Base-by-base conservation (phyloP, 1,140 invertebrate species). In the Drosophila persimilis region DNA sequence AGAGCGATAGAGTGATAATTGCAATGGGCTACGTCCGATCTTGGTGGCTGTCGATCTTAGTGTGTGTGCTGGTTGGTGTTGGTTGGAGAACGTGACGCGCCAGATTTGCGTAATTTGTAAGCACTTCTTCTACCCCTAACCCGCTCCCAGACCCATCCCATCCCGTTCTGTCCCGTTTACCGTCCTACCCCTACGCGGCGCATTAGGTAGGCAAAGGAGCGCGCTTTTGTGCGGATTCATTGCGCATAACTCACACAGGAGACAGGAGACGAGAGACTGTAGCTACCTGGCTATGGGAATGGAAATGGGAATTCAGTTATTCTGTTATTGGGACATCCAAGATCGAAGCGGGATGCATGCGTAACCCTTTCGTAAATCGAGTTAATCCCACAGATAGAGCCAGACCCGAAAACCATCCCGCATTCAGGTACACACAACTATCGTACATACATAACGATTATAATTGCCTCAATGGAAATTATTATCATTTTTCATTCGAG, bases 401-500 rank as follows among this genome's bases (percentile, higher is more conserved):
- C 45, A 5, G 76, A 77, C 60, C 54, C 50, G 31, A 43, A 45
- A 77, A 77, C 11, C 13, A 51, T 47, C 39, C 39, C 29, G 24
- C 53, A 59, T 35, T 41, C 46, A 59, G 45, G 20, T 44, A 47
- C 47, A 26, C 24, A 26, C 24, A 26, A 5, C 24, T 26, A 26
- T 26, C 24, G 6, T 31, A 39, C 57, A 50, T 48, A 47, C 50
- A 59, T 26, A 52, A 58, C 26, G 41, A 72, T 62, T 39, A 70
- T 70, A 75, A 75, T 65, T 71, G 66, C 72, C 54, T 39, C 35
- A 39, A 39, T 39, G 35, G 35, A 39, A 39, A 39, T 39, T 39
- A 86, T 86, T 86, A 86, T 86, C 75, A 86, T 86, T 86, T 83
- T 88, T 86, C 83, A 86, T 88, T 86, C 59, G 53, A 39, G 35